phyloP scores from a whole-genome alignment of 35 echinoderm and acorn worm genomes.

The Antedon bifida region DNA sequence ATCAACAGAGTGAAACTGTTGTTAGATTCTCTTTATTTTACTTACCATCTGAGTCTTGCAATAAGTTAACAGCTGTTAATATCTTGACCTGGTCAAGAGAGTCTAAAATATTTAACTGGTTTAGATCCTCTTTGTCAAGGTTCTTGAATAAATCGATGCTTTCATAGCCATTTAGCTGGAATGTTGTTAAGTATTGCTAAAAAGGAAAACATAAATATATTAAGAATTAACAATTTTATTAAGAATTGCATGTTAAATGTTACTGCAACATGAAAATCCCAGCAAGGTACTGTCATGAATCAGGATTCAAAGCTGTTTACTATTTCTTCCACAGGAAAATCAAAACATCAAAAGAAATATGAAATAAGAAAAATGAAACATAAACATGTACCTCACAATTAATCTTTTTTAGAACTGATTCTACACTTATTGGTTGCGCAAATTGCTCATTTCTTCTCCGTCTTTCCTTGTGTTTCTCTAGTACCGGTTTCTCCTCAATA shows the following conservation, averaged over 20 bases:
- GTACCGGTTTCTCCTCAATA: not conserved
- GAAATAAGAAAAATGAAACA: too few relatives aligned
- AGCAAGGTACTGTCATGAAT: too few relatives aligned
- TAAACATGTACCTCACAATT: not conserved
- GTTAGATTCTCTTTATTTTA: too few relatives aligned
- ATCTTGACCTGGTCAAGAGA: slow-evolving; percentile 50
- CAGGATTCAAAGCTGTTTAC: too few relatives aligned
- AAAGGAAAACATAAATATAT: too few relatives aligned
- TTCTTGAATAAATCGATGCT: slow-evolving; percentile 60
- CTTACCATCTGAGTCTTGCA: slow-evolving; percentile 41
- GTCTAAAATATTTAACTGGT: slow-evolving; percentile 42
- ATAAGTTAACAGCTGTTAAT: slow-evolving; percentile 50
- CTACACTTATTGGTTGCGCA: not conserved
- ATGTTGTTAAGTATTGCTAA: slow-evolving; percentile 55
- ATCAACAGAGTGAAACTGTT: too few relatives aligned
- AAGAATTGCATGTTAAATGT: too few relatives aligned
- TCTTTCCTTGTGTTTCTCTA: not conserved
- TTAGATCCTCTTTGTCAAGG: slow-evolving; percentile 36
- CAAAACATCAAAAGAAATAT: too few relatives aligned
- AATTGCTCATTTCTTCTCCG: not conserved
- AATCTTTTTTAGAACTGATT: not conserved
- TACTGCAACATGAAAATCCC: not conserved
- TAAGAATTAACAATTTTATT: not conserved
- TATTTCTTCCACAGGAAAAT: too few relatives aligned
- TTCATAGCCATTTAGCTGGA: slow-evolving; percentile 46